These are phyloP conservation scores for Ridgeia piscesae DNA, from an alignment of 1,140 invertebrate species.

Conservation along the genomic window DNA sequence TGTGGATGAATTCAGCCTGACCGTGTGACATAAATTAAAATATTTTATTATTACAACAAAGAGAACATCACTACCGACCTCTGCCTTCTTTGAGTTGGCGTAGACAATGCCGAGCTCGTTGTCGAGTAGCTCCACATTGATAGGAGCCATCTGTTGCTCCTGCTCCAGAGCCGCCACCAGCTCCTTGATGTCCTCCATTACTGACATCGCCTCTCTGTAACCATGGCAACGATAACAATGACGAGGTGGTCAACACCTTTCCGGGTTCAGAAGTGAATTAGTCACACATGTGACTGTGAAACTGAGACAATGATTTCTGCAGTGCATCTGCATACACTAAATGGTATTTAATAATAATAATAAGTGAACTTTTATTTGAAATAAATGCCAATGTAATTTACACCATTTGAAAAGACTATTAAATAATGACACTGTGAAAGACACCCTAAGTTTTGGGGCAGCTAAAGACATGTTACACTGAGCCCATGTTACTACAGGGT, in stretches of 20 bases:
- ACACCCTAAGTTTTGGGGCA: too few species aligned
- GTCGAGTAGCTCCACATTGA: conserved; percentile 88
- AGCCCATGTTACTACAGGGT: too few species aligned
- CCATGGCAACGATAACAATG: neutral
- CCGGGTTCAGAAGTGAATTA: neutral
- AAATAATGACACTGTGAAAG: too few species aligned
- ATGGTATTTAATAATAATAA: too few species aligned
- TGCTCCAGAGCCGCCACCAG: conserved; percentile 72
- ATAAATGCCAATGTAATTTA: too few species aligned
- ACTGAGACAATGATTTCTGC: neutral
- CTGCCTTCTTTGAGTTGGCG: conserved; percentile 84
- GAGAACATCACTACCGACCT: conserved; percentile 54
- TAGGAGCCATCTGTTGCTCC: conserved; percentile 83
- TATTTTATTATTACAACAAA: neutral
- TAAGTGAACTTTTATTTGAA: too few species aligned
- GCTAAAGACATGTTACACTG: too few species aligned
- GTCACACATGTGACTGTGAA: neutral
- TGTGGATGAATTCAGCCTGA: too few species aligned
- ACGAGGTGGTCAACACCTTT: neutral
- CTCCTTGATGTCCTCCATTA: conserved; percentile 81
- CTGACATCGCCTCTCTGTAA: conserved; percentile 68
- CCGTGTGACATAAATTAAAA: too few species aligned
- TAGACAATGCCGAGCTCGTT: conserved; percentile 87
- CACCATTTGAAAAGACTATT: too few species aligned
- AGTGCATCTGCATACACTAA: too few species aligned